Evolutionary conservation across 30 jellyfish, hydroid and myxozoan species (phyloP), one percentile per base, ranked within the genome.

Genomic region (Mastigias papua): DNA sequence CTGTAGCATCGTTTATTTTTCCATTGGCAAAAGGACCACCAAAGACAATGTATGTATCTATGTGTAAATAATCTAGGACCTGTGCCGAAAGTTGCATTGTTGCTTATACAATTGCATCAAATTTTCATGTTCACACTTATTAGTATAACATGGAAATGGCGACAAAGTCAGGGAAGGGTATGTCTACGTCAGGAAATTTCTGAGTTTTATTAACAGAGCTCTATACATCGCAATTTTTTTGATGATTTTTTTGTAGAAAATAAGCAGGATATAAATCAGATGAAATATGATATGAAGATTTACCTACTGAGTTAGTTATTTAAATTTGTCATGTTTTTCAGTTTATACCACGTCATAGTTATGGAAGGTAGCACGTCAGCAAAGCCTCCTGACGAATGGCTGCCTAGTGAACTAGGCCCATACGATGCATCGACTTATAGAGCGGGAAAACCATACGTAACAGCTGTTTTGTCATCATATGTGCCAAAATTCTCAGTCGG

Each of bases 341-440:
- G 97, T 65, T 63, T 15, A 77, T 91, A 91, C 76, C 97, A 91
- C 23, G 34, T 91, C 29, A 48, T 84, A 7, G 97, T 91, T 23
- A 27, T 37, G 22, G 95, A 83, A 63, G 33, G 74, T 11, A 57
- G 31, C 76, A 31, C 54, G 13, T 25, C 69, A n/a, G 22, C 71
- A 34, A 66, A 79, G 30, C 48, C 48, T 1, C 92, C 97, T 2
- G 64, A 69, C 19, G 46, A 42, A 60, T 76, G 82, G 51, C 71
- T 48, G 22, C 73, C 69, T 26, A 73, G 50, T 37, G 69, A 61
- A 26, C 69, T 89, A 9, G 77, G 79, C 30, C 82, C 84, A 21
- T 89, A 78, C 37, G 90, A 63, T 26, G 88, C 89, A 15, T 22
- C 89, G 3, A 78, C 83, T 0, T 79, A 87, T 65, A 35, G 34